Base-by-base conservation (phyloP, 2,888 invertebrate genomes). In the Drosophila fungiperda region DNA sequence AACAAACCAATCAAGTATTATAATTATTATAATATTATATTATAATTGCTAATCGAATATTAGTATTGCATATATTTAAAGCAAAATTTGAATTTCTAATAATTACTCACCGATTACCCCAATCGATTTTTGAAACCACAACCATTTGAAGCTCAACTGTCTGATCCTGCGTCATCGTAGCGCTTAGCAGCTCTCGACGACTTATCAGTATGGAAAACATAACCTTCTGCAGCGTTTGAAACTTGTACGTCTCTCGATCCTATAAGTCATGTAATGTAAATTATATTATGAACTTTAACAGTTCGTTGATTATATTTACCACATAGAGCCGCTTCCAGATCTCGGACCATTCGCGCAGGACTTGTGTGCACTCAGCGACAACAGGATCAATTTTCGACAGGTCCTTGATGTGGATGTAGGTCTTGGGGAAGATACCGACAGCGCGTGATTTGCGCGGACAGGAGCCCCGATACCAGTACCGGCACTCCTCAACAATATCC, bases 251-350 rank as follows among this genome's bases (percentile, higher is more conserved):
- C 92, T 97, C 97, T 57, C 97, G 95, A 90, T 97, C 96, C 97
- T 98, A 92, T 92, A n/a, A 12, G 12, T 1, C 5, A 54, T 36
- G 9, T 93, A 26, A 0, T 2, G 4, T 1, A 6, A 1, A n/a
- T 33, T 26, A 17, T 3, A 17, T 6, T 2, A 32, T 4, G 15
- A 8, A 7, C 3, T 1, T 1, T 6, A 32, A 2, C 7, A 33
- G 20, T 3, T 17, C 4, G 9, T 7, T 23, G 4, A 1, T 9
- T n/a, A 11, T 11, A 80, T 96, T 94, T 94, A 98, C 98, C 95
- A 98, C 96, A 94, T 96, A 98, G 53, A 98, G 95, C 82, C 96
- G 96, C 92, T 98, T 98, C 98, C 98, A 98, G 78, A 98, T 96
- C 80, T 96, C 95, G 20, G 96, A 97, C 99, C 99, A 99, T 95